Conservation (phyloP, 2,113 vertebrate species). For the Psephotus haematonotus region DNA sequence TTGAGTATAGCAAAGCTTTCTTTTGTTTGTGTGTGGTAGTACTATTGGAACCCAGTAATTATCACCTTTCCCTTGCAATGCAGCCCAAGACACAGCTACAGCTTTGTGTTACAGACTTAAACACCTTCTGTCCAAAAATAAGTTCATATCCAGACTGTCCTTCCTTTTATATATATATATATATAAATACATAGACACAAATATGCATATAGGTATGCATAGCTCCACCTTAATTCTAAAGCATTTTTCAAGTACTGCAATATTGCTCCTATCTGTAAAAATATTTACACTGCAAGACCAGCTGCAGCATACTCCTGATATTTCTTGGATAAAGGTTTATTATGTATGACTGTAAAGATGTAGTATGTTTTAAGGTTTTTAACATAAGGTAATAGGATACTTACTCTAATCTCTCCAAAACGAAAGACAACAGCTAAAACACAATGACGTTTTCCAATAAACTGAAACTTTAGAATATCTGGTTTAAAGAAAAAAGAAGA, state of each 20-base stretch:
- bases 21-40: not conserved
- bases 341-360: not conserved
- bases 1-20: not conserved
- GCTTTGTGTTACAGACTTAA: not conserved
- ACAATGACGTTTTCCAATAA: not conserved
- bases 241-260: not conserved
- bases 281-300: not conserved
- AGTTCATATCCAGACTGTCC: not conserved
- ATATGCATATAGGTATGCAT: accelerated
- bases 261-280: not conserved
- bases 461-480: not conserved
- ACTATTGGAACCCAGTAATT: not conserved
- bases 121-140: not conserved
- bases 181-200: not conserved
- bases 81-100: not conserved
- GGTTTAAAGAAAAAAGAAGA: not conserved
- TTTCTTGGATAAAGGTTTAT: not conserved
- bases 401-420: not conserved
- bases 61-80: not conserved
- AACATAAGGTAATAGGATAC: not conserved
- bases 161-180: not conserved
- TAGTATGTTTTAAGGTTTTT: not conserved
- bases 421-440: not conserved
- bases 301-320: not conserved
- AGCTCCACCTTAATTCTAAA: not conserved